phyloP scores from a whole-genome alignment of 1,140 invertebrate species.

The Leptonema lineaticorne region DNA sequence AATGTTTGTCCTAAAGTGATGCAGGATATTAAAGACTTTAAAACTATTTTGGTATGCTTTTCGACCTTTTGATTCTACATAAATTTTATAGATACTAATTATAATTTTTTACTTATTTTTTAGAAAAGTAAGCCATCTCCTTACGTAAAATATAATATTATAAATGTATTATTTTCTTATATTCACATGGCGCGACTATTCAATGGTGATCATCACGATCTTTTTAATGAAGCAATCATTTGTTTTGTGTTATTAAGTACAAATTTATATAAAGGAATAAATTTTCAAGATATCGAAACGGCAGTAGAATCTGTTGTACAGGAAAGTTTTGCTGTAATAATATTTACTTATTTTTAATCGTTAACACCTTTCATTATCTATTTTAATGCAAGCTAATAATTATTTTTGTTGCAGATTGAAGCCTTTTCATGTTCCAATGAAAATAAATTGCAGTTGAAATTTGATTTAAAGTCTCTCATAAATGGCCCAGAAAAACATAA shows the following conservation, averaged over 20 bases:
- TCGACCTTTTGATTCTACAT: not conserved
- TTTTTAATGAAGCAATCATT: conserved; percentile 58
- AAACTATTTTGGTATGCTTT: conserved; percentile 55
- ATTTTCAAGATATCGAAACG: conserved; percentile 60
- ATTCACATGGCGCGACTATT: conserved; percentile 65
- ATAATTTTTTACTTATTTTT: conserved; percentile 45
- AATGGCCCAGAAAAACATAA: conserved; percentile 52
- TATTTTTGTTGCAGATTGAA: conserved; percentile 47
- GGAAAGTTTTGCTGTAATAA: conserved; percentile 57
- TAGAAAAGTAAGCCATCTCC: conserved; percentile 63
- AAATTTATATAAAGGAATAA: conserved; percentile 61
- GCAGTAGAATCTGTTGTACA: conserved; percentile 65
- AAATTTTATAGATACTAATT: not conserved
- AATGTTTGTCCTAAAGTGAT: conserved; percentile 50
- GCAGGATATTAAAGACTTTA: conserved; percentile 54
- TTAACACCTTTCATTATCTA: not conserved
- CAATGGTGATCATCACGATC: conserved; percentile 67
- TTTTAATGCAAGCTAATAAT: not conserved
- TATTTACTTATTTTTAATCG: conserved; percentile 5
- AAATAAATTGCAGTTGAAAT: conserved; percentile 46
- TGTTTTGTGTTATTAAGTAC: conserved; percentile 62
- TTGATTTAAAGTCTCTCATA: conserved; percentile 53
- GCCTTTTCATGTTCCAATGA: conserved; percentile 49
- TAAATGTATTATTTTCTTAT: conserved; percentile 70
- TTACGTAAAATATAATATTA: conserved; percentile 67